Evolutionary conservation across 1,140 invertebrate species (phyloP).

Genomic region (Heliothis subflexa): DNA sequence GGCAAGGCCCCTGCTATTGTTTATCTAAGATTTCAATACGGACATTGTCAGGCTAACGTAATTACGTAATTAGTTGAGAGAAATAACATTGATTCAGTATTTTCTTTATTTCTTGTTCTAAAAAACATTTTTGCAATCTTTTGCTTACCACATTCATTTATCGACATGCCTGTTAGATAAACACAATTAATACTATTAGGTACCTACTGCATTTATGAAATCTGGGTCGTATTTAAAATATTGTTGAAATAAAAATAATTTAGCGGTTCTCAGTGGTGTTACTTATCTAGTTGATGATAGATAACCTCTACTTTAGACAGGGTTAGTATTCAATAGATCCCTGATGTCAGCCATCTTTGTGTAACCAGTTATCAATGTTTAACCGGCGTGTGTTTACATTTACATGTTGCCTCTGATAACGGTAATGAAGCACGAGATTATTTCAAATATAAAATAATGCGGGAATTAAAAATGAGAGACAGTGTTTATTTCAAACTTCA

Average conservation of each 20-base stretch:
- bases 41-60: neutral
- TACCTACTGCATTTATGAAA: neutral
- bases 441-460: conserved; percentile 29
- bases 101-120: neutral
- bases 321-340: conserved; percentile 34
- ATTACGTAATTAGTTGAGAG: neutral
- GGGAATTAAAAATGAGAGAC: neutral
- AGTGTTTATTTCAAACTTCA: neutral
- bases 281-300: conserved; percentile 37
- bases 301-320: conserved; percentile 41
- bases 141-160: conserved; percentile 1
- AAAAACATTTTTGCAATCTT: neutral
- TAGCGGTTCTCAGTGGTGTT: neutral
- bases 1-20: conserved; percentile 41
- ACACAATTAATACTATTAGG: conserved; percentile 26
- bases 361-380: conserved; percentile 50
- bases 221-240: conserved; percentile 6
- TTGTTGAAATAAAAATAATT: conserved; percentile 35
- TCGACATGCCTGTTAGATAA: conserved; percentile 32
- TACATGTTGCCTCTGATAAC: conserved; percentile 44
- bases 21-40: conserved; percentile 23
- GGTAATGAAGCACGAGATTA: conserved; percentile 45
- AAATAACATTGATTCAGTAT: conserved; percentile 3
- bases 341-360: conserved; percentile 36
- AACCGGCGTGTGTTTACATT: conserved; percentile 47